These are phyloP conservation scores for Alloplasta piceator DNA, from an alignment of 2,888 invertebrate genomes.

Conservation along the genomic window DNA sequence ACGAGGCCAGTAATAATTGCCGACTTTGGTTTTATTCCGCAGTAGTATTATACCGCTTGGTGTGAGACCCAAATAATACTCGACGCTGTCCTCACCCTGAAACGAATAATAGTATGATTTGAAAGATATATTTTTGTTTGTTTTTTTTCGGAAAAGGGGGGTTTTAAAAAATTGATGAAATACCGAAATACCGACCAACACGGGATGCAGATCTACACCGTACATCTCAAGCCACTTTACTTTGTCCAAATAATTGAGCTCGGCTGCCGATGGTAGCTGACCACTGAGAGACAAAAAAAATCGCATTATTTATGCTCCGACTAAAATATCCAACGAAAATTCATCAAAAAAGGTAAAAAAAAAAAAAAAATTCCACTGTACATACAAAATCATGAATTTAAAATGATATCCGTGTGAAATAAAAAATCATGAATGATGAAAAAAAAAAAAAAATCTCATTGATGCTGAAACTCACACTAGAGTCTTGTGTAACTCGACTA, in stretches of 20 bases:
- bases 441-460: slow-evolving; percentile 38
- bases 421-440: slow-evolving; percentile 22
- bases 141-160: background rate
- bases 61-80: slow-evolving; percentile 97
- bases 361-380: too few relatives aligned
- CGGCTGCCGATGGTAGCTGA: slow-evolving; percentile 95
- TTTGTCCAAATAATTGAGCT: slow-evolving; percentile 97
- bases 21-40: slow-evolving; percentile 97
- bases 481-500: slow-evolving; percentile 94
- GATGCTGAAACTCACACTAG: slow-evolving; percentile 87
- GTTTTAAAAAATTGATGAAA: too few relatives aligned
- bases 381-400: too few relatives aligned
- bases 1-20: slow-evolving; percentile 99
- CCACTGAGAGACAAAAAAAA: slow-evolving; percentile 86
- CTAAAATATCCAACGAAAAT: too few relatives aligned
- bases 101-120: slow-evolving; percentile 69
- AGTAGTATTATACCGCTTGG: slow-evolving; percentile 97
- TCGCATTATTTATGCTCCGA: too few relatives aligned
- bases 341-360: too few relatives aligned
- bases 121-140: background rate
- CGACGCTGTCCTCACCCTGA: slow-evolving; percentile 97
- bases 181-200: slow-evolving; percentile 89
- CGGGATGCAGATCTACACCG: slow-evolving; percentile 98
- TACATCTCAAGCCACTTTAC: slow-evolving; percentile 99
- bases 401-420: too few relatives aligned